Conservation (phyloP, 2,113 vertebrate species). For the Lagopus muta region DNA sequence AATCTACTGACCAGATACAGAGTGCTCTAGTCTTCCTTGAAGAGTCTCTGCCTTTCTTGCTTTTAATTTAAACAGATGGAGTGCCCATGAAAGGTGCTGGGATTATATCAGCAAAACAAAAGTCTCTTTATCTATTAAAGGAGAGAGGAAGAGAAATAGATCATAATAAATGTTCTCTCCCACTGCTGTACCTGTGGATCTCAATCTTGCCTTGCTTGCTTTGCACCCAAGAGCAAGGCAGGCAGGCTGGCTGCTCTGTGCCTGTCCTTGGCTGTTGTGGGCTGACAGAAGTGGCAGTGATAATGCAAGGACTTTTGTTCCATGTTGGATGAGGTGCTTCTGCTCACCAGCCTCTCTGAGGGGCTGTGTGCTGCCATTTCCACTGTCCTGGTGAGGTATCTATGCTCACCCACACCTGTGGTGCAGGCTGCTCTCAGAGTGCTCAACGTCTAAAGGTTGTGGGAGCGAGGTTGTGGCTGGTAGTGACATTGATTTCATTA, state of each 20-base stretch:
- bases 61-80: constrained; percentile 44
- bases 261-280: background rate
- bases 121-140: constrained; percentile 8
- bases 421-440: background rate
- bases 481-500: background rate
- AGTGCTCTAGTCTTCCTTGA: background rate
- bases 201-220: constrained; percentile 42
- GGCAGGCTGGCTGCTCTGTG: background rate
- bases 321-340: background rate
- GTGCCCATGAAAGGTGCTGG: constrained; percentile 40
- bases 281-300: background rate
- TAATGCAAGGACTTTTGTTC: background rate
- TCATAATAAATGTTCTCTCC: background rate
- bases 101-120: constrained; percentile 32
- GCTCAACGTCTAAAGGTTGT: background rate
- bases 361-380: background rate
- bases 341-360: background rate
- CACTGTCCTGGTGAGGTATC: background rate
- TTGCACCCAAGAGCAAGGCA: constrained; percentile 22
- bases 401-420: background rate
- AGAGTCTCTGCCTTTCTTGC: constrained; percentile 14
- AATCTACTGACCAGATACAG: constrained; percentile 37
- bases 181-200: background rate
- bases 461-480: background rate
- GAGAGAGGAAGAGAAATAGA: constrained; percentile 28